Base-by-base conservation (phyloP, 2,797 vertebrate species). In the Phrynocephalus guinanensis region DNA sequence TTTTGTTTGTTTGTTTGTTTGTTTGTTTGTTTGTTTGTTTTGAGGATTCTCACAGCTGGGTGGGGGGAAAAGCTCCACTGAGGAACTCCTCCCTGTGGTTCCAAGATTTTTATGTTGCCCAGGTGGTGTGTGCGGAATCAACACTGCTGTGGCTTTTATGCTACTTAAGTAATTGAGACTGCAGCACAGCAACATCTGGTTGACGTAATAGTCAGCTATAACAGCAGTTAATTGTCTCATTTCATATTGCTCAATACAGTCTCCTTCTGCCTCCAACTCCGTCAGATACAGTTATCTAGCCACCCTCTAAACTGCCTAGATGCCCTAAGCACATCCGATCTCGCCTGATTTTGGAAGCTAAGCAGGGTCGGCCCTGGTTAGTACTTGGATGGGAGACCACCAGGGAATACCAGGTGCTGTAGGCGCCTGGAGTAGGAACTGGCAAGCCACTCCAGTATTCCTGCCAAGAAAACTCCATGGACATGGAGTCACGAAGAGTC, bases 101-200 rank as follows among this genome's bases (percentile, higher is more conserved):
- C 75, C n/a, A 48, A 66, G 1, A 11, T 33, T 85, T 75, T 79
- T 30, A 16, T n/a, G 9, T 78, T 28, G 33, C 6, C 5, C 15
- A 11, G 28, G 13, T 16, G 9, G 18, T 79, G 1, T 67, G 8
- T 10, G 48, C 9, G 76, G 11, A 73, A 66, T 26, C 26, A 67
- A 30, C 33, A 33, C 5, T 52, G 7, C 44, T 83, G 8, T 30
- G 20, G 52, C 11, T 73, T 7, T 5, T 20, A 56, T 10, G 20
- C 26, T 71, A 5, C 28, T 52, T 2, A 13, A 56, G 4, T 3
- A 70, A 80, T 63, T 24, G 63, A 44, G 56, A 44, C 0, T 0
- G 15, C 0, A 22, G 33, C 48, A 8, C 24, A 63, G 15, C 86
- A 44, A 44, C 38, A 60, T 0, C 1, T 16, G 11, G 44, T n/a